A percentile compares a stretch with the other conserved stretches of the same genome.
phyloP scores from a whole-genome alignment of 1,140 invertebrate species.

The Phymastichus coffea region DNA sequence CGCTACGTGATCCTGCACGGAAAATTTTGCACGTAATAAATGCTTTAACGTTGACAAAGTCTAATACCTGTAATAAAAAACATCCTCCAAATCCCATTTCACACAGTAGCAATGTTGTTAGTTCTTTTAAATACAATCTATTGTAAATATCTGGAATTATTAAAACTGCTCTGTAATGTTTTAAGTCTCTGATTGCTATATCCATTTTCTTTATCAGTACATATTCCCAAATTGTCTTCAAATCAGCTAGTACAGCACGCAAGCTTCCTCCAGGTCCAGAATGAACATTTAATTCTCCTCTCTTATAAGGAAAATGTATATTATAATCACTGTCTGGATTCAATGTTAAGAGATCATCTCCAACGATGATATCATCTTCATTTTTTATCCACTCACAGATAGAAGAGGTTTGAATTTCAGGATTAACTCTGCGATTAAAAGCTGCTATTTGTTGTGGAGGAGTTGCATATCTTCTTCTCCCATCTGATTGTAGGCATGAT shows the following conservation, averaged over 20 bases:
- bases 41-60: no score
- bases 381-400: conserved; percentile 64
- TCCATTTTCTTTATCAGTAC: conserved; percentile 75
- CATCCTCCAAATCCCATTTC: conserved; percentile 88
- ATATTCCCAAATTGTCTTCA: conserved; percentile 85
- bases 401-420: conserved; percentile 62
- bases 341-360: conserved; percentile 72
- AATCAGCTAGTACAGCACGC: conserved; percentile 76
- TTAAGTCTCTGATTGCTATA: conserved; percentile 74
- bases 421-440: conserved; percentile 75
- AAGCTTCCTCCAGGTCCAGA: conserved; percentile 80
- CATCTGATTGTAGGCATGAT: conserved; percentile 80
- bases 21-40: neutral
- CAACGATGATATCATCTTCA: conserved; percentile 64
- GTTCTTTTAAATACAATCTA: conserved; percentile 80
- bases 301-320: conserved; percentile 84
- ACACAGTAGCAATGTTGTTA: conserved; percentile 78
- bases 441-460: conserved; percentile 84
- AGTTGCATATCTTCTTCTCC: conserved; percentile 76
- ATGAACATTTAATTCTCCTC: conserved; percentile 87
- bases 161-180: conserved; percentile 82
- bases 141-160: conserved; percentile 91
- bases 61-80: conserved; percentile 86
- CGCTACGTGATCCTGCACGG: conserved; percentile 78
- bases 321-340: conserved; percentile 76